Conservation (phyloP, 2,797 vertebrate genomes). For the Gorsachius magnificus region DNA sequence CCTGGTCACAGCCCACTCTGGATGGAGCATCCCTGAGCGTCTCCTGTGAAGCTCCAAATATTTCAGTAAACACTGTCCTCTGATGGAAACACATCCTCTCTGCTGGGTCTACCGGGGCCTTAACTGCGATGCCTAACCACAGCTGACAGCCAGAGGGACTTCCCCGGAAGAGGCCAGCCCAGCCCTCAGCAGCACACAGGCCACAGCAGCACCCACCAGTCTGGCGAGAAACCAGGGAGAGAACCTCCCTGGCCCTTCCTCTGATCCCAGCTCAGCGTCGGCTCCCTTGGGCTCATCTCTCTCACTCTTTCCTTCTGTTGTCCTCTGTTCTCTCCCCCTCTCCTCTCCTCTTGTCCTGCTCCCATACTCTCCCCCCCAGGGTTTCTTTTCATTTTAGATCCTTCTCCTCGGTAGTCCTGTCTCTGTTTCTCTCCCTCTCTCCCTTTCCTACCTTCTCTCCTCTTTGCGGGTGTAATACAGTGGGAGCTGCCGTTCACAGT, state of each 20-base stretch:
- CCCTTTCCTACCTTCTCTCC: constrained; percentile 18
- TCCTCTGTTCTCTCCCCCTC: not conserved
- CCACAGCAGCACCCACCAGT: not conserved
- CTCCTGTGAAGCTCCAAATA: not conserved
- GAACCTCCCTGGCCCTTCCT: not conserved
- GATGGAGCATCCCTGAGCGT: not conserved
- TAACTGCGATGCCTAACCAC: not conserved
- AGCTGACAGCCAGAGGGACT: not conserved
- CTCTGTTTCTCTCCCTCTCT: not conserved
- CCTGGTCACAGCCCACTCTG: not conserved
- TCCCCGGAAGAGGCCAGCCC: not conserved
- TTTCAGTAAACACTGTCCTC: not conserved
- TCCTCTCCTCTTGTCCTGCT: not conserved
- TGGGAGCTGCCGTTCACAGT: not conserved
- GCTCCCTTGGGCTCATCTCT: not conserved
- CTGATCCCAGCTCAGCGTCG: not conserved
- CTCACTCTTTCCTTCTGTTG: not conserved
- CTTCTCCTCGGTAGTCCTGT: not conserved
- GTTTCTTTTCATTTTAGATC: not conserved
- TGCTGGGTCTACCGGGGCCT: not conserved
- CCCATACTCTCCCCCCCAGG: not conserved
- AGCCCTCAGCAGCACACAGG: not conserved
- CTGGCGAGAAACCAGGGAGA: not conserved
- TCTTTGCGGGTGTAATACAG: not conserved
- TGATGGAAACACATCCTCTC: not conserved